Evolutionary conservation across 2,888 invertebrate species (phyloP).

Genomic region (Papilio elwesi): DNA sequence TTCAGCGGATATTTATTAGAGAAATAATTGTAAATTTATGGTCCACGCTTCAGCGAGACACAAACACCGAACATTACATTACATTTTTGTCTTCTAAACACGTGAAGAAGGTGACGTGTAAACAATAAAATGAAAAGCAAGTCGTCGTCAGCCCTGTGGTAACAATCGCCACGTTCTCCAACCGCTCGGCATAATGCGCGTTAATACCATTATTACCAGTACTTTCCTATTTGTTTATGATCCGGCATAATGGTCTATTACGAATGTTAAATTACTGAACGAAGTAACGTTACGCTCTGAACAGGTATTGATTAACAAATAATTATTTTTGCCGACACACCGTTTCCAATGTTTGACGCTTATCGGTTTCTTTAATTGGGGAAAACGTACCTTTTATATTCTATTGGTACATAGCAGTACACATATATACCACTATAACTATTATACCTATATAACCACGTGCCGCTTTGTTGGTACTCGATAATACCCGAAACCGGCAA

Average conservation of each 20-base stretch:
- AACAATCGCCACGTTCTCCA: slow-evolving; percentile 37
- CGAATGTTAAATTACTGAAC: slow-evolving; percentile 54
- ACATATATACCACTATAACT: too few species aligned
- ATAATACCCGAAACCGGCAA: not conserved
- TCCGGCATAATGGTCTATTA: slow-evolving; percentile 59
- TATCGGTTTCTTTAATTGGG: slow-evolving; percentile 35
- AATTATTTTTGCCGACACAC: slow-evolving; percentile 42
- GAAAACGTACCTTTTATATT: slow-evolving; percentile 23
- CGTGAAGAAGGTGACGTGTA: too few species aligned
- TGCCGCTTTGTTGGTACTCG: not conserved
- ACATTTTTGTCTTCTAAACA: too few species aligned
- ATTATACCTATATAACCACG: not conserved
- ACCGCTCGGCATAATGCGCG: slow-evolving; percentile 55
- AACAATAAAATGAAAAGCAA: not conserved
- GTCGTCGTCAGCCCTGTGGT: slow-evolving; percentile 31
- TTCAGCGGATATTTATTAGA: too few species aligned
- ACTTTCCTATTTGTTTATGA: slow-evolving; percentile 71
- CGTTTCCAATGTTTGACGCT: slow-evolving; percentile 17
- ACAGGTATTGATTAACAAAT: slow-evolving; percentile 48
- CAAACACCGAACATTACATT: too few species aligned
- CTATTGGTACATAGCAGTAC: not conserved
- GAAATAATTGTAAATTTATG: too few species aligned
- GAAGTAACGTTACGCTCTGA: slow-evolving; percentile 46
- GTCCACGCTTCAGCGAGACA: too few species aligned
- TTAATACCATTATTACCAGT: slow-evolving; percentile 64